These are phyloP conservation scores for Sarcophaga rosellei DNA, from an alignment of 2,888 invertebrate genomes.

Conservation along the genomic window DNA sequence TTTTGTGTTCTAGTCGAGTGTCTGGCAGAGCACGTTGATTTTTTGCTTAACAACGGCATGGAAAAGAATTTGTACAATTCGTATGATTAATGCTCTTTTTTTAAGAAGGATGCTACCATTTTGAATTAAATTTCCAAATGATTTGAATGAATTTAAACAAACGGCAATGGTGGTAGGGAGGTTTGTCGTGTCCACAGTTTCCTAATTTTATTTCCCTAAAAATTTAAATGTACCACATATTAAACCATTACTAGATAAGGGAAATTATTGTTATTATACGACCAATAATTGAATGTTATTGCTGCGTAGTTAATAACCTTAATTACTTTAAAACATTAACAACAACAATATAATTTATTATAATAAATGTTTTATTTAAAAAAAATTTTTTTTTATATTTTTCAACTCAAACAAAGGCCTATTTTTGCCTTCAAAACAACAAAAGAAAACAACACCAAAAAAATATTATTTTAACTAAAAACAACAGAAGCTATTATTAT, in stretches of 20 bases:
- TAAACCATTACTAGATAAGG: not conserved
- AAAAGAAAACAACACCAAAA: not conserved
- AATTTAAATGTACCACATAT: not conserved
- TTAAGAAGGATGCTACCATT: too few relatives aligned
- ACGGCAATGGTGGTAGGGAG: too few relatives aligned
- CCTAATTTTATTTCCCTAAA: not conserved
- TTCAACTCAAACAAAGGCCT: not conserved
- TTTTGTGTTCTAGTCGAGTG: too few relatives aligned
- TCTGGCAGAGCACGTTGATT: too few relatives aligned
- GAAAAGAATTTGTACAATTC: too few relatives aligned
- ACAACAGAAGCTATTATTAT: not conserved
- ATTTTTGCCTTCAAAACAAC: not conserved
- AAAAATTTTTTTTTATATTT: not conserved
- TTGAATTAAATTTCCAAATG: too few relatives aligned
- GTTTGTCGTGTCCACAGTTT: not conserved
- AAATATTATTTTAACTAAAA: conserved; percentile 32
- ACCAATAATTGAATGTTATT: not conserved
- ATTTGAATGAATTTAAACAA: too few relatives aligned
- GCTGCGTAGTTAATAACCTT: not conserved
- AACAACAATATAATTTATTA: not conserved
- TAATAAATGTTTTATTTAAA: not conserved
- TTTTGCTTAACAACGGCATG: too few relatives aligned
- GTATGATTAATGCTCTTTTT: too few relatives aligned
- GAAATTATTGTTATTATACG: not conserved
- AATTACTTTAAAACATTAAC: not conserved